Evolutionary conservation across 2,113 vertebrate species (phyloP), one percentile per base, ranked within the genome.

Genomic region (Zapornia atra): DNA sequence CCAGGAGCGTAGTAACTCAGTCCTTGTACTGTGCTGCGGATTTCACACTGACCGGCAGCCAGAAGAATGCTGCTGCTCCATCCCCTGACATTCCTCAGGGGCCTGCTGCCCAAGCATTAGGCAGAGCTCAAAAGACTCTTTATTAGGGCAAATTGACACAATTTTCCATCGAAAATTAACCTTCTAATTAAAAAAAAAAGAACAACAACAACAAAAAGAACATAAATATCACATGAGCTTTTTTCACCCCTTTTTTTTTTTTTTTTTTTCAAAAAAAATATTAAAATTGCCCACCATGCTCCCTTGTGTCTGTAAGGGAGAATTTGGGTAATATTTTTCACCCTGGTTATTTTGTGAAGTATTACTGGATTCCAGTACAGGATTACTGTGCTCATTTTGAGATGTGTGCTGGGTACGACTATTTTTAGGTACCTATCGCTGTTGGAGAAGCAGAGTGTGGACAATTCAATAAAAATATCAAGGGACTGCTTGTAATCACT

Each of bases 41-140:
- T 91, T 68, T 84, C 3, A 0, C 40, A 10, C 33, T 31, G 76
- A 28, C 66, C 8, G 1, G 42, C 22, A 15, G 92, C 65, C 78
- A 85, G 92, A 61, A 88, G 92, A 94, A 90, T 71, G 86, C 83
- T 87, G 69, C 81, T 57, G 79, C 77, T 88, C 90, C 90, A 61
- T 94, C 82, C 70, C 88, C 88, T 88, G 64, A 92, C 90, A 75
- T 86, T 96, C 92, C 86, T 71, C 79, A 28, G 40, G 14, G 56
- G 56, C 53, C 89, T 78, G 56, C 88, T 92, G 65, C 36, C 82
- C 57, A 18, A 48, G 72, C 83, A n/a, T 28, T 42, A 66, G 46
- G 11, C 76, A 84, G 56, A 90, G 38, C 80, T 83, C 77, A 86
- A 87, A 92, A 57, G 86, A 10, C 25, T 57, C 80, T 91, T 84